Evolutionary conservation across 2,113 vertebrate genomes (phyloP), one percentile per base, ranked within the genome.

Genomic region (Lathamus discolor): DNA sequence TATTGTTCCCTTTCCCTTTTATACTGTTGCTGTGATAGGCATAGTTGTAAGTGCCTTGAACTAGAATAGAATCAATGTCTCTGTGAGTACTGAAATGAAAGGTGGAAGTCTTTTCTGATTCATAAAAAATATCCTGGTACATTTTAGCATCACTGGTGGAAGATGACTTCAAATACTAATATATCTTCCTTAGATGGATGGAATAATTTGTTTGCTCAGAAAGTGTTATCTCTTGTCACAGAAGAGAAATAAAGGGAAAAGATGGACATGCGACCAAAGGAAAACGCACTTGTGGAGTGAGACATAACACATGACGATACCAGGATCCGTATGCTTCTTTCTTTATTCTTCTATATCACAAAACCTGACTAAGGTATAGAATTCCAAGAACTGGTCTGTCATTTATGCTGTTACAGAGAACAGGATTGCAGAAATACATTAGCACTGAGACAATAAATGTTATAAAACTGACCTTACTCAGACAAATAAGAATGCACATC

Each of bases 241-340:
- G 68, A 87, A 91, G 14, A 55, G 31, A 89, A 89, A 93, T 79
- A 91, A 85, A 88, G 17, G 35, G 61, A 87, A 88, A 82, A 69
- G 18, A 9, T 76, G 39, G 29, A 41, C 2, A 2, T 69, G 44
- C 14, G 88, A 57, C 14, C 31, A 55, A 87, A 89, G 13, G 12
- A 37, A 78, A 81, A 39, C 20, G 4, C 14, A 54, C 3, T 51
- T 35, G 73, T 54, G 57, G 22, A 66, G 17, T 87, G 62, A 87
- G n/a, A 69, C 2, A 18, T 41, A 75, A 78, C 37, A 51, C 9
- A 39, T 35, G 11, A 69, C 54, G 15, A n/a, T 61, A 89, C 9
- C 29, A 66, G 54, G 64, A 74, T 62, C 41, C 15, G n/a, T 17
- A 28, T 70, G 15, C 57, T 74, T 86, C 33, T 69, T 90, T 66